Evolutionary conservation across 2,888 invertebrate genomes (phyloP).

Genomic region (Stenichneumon culpator): DNA sequence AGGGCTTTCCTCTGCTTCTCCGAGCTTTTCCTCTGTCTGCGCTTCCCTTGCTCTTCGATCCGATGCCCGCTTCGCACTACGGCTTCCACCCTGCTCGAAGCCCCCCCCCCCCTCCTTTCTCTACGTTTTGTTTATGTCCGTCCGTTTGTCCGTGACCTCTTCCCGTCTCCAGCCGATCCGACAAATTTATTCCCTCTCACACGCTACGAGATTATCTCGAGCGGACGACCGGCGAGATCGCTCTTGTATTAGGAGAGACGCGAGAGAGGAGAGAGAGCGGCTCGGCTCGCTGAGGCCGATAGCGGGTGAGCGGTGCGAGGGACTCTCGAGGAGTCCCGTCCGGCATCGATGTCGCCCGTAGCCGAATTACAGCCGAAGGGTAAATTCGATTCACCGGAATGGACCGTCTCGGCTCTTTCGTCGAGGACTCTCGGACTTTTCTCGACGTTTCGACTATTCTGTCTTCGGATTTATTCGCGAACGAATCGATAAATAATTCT

Average conservation of each 20-base stretch:
- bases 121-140: constrained; percentile 24
- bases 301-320: not conserved
- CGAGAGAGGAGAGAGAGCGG: not conserved
- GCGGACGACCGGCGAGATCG: constrained; percentile 39
- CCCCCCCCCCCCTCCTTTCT: constrained; percentile 11
- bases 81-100: constrained; percentile 55
- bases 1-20: constrained; percentile 35
- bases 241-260: constrained; percentile 1
- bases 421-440: not conserved
- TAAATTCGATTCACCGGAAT: constrained; percentile 37
- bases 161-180: constrained; percentile 34
- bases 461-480: not conserved
- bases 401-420: not conserved
- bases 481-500: constrained; percentile 42
- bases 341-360: constrained; percentile 79
- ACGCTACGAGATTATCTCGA: constrained; percentile 13
- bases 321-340: constrained; percentile 45
- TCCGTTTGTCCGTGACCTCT: constrained; percentile 55
- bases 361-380: constrained; percentile 34
- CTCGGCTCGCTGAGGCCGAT: constrained; percentile 1
- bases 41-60: constrained; percentile 11
- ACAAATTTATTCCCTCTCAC: constrained; percentile 45
- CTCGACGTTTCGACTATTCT: not conserved
- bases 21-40: constrained; percentile 31
- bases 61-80: constrained; percentile 21